Conservation (phyloP, 1,140 invertebrate species). For the Bombyx mandarina region DNA sequence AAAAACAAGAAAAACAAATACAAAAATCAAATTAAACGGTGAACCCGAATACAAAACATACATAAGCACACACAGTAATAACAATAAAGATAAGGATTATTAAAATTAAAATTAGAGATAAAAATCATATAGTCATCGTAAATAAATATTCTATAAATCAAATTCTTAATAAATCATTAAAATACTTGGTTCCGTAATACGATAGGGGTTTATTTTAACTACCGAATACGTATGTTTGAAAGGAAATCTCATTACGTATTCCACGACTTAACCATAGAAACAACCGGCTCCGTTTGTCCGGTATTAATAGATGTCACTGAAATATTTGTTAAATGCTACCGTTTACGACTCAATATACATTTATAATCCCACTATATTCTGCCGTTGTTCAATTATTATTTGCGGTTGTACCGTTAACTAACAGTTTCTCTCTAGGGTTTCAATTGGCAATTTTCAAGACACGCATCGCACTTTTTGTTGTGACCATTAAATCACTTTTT, state of each 20-base stretch:
- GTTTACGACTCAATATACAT: slow-evolving; percentile 8
- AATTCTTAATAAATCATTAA: slow-evolving; percentile 2
- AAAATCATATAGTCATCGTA: not conserved
- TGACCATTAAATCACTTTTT: too few species aligned
- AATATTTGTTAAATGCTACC: slow-evolving; percentile 14
- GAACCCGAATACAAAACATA: too few species aligned
- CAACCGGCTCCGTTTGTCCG: slow-evolving; percentile 18
- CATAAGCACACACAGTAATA: too few species aligned
- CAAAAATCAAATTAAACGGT: too few species aligned
- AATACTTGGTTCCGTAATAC: slow-evolving; percentile 6
- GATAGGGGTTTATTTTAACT: slow-evolving; percentile 1
- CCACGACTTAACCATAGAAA: slow-evolving; percentile 16
- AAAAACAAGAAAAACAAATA: too few species aligned
- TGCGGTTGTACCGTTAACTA: too few species aligned
- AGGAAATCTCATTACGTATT: slow-evolving; percentile 38
- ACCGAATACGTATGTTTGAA: slow-evolving; percentile 16
- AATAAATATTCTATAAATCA: slow-evolving; percentile 6
- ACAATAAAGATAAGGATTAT: too few species aligned
- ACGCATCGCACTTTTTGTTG: too few species aligned
- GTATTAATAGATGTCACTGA: slow-evolving; percentile 26
- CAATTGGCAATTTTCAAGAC: too few species aligned
- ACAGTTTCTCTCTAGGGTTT: too few species aligned
- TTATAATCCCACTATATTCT: slow-evolving; percentile 1
- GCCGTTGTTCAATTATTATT: too few species aligned
- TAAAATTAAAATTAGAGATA: not conserved